Percentiles rank a stretch among this genome's conserved stretches.
phyloP scores from a whole-genome alignment of 2,888 invertebrate genomes.

The Volucella zonaria region DNA sequence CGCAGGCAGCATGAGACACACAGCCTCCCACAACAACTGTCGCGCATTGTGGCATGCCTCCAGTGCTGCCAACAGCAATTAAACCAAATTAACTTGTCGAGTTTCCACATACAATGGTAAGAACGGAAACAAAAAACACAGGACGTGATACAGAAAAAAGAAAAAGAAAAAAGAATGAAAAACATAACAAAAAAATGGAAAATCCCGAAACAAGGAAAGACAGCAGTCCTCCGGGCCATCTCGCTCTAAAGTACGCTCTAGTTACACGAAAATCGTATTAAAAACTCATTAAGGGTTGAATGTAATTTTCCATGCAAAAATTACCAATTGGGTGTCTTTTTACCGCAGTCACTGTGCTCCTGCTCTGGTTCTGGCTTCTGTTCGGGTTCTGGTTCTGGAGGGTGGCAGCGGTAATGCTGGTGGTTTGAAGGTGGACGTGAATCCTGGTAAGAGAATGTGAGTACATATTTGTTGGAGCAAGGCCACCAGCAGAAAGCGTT shows the following conservation, averaged over 20 bases:
- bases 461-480: slow-evolving; percentile 11
- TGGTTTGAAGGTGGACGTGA: neutral
- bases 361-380: too few relatives aligned
- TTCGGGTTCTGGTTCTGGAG: neutral
- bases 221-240: slow-evolving; percentile 46
- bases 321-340: slow-evolving; percentile 68
- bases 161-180: slow-evolving; percentile 5
- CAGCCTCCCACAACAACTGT: slow-evolving; percentile 10
- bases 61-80: slow-evolving; percentile 70
- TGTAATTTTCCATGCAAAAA: slow-evolving; percentile 71
- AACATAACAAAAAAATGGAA: slow-evolving; percentile 13
- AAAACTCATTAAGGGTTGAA: slow-evolving; percentile 72
- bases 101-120: slow-evolving; percentile 58
- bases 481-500: neutral
- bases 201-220: slow-evolving; percentile 46
- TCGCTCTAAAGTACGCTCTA: slow-evolving; percentile 48
- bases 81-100: slow-evolving; percentile 73
- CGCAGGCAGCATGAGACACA: neutral
- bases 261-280: slow-evolving; percentile 72
- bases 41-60: slow-evolving; percentile 41
- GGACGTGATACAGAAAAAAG: slow-evolving; percentile 10
- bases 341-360: slow-evolving; percentile 54
- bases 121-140: slow-evolving; percentile 59
- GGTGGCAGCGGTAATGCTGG: neutral
- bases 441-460: slow-evolving; percentile 14